Percentiles rank a stretch among this genome's conserved stretches.
Evolutionary conservation across 2,113 vertebrate species (phyloP).

Genomic region (Brienomyrus brachyistius): DNA sequence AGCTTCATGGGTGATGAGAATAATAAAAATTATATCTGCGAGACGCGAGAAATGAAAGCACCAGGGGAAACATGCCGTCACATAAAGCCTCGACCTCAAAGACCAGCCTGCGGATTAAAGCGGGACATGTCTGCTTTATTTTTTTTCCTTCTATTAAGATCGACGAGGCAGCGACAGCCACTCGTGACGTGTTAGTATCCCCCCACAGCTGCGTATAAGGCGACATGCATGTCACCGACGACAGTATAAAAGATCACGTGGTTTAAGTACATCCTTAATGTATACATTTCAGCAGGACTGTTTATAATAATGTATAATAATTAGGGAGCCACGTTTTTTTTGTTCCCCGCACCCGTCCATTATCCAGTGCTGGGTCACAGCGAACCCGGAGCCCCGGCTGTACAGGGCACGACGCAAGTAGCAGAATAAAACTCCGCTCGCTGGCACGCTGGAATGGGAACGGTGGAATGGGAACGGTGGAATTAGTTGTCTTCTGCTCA

Average conservation of each 20-base stretch:
- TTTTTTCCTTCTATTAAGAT: not conserved
- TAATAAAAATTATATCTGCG: conserved; percentile 8
- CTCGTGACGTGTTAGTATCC: not conserved
- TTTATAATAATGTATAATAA: not conserved
- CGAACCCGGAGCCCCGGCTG: not conserved
- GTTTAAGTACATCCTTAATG: not conserved
- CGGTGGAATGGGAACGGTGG: not conserved
- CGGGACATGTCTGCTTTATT: not conserved
- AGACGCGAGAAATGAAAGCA: conserved; percentile 9
- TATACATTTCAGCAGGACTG: not conserved
- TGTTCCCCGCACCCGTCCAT: not conserved
- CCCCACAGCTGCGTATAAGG: not conserved
- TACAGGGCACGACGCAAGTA: not conserved
- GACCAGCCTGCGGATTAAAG: not conserved
- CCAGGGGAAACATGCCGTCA: not conserved
- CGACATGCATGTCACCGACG: not conserved
- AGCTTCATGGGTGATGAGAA: conserved; percentile 8
- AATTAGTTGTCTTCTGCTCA: not conserved
- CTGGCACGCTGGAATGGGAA: not conserved
- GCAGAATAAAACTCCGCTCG: not conserved
- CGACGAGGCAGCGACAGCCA: not conserved
- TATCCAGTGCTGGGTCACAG: not conserved
- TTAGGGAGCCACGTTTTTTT: not conserved
- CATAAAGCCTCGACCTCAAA: not conserved
- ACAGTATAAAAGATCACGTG: not conserved